phyloP scores from a whole-genome alignment of 1,140 invertebrate genomes.

The Euura saliciscinereae region DNA sequence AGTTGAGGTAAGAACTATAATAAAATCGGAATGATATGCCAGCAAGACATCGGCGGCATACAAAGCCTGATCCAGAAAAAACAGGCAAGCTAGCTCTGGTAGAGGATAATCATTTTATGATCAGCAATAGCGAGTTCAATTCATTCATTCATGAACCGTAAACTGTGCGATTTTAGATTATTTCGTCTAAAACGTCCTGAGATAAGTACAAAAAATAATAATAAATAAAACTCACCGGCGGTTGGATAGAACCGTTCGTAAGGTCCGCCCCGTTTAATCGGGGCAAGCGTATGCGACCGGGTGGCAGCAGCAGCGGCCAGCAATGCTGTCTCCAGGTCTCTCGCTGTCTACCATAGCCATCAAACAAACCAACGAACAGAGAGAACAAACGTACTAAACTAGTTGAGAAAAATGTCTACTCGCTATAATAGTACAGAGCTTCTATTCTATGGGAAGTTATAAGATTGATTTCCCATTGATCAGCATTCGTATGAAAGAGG shows the following conservation, averaged over 20 bases:
- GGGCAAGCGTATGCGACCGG: constrained; percentile 73
- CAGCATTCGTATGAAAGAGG: too few species aligned
- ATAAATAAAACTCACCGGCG: constrained; percentile 71
- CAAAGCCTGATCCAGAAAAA: neutral
- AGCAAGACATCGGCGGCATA: neutral
- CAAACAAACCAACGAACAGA: constrained; percentile 61
- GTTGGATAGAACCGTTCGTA: constrained; percentile 80
- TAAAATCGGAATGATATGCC: neutral
- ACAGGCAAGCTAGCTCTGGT: too few species aligned
- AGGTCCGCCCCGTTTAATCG: constrained; percentile 75
- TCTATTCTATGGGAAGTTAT: neutral
- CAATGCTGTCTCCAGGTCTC: constrained; percentile 69
- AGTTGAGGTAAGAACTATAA: constrained; percentile 13
- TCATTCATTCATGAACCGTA: neutral
- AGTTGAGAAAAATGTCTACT: constrained; percentile 39
- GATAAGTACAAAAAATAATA: constrained; percentile 48
- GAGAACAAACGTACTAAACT: constrained; percentile 54
- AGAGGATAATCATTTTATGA: too few species aligned
- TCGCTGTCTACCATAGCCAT: constrained; percentile 57
- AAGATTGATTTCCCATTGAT: too few species aligned
- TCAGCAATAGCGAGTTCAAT: too few species aligned
- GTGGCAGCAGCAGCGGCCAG: constrained; percentile 70
- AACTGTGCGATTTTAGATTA: too few species aligned
- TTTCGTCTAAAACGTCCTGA: constrained; percentile 16
- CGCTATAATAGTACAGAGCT: neutral